Evolutionary conservation across 2,888 invertebrate species (phyloP).

Genomic region (Dasypolia templi): DNA sequence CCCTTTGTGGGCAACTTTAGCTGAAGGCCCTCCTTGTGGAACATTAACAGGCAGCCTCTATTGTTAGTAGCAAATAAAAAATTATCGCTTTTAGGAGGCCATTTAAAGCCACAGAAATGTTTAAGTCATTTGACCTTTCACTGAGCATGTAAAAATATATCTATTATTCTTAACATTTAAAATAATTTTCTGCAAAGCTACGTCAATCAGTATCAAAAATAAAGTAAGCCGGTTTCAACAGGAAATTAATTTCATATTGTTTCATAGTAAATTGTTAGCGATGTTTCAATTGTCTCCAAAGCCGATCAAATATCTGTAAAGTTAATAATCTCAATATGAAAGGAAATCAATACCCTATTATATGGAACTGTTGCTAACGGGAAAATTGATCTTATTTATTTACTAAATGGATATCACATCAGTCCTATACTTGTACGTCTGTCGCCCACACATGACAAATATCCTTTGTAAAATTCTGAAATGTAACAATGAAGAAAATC

Average conservation of each 20-base stretch:
- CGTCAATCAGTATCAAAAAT: neutral
- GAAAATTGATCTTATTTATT: constrained; percentile 45
- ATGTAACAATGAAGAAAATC: constrained; percentile 59
- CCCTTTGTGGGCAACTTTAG: constrained; percentile 46
- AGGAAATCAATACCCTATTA: constrained; percentile 38
- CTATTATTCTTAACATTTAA: neutral
- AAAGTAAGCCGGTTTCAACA: constrained; percentile 9
- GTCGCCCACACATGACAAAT: neutral
- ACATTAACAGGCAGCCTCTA: constrained; percentile 50
- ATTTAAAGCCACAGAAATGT: constrained; percentile 42
- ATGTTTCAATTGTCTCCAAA: constrained; percentile 44
- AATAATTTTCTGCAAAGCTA: neutral
- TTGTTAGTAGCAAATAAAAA: constrained; percentile 63
- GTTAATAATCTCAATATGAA: constrained; percentile 38
- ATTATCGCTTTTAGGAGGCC: constrained; percentile 53
- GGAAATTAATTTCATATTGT: constrained; percentile 28
- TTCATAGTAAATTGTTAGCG: constrained; percentile 32
- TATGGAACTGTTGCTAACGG: constrained; percentile 19
- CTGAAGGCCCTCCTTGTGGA: constrained; percentile 45
- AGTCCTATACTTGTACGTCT: neutral
- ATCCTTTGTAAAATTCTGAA: constrained; percentile 27
- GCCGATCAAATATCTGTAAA: constrained; percentile 45
- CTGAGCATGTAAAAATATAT: constrained; percentile 10
- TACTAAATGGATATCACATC: constrained; percentile 43
- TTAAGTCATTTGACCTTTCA: constrained; percentile 35